Conservation (phyloP, 2,113 vertebrate species). For the Bombycilla garrulus region DNA sequence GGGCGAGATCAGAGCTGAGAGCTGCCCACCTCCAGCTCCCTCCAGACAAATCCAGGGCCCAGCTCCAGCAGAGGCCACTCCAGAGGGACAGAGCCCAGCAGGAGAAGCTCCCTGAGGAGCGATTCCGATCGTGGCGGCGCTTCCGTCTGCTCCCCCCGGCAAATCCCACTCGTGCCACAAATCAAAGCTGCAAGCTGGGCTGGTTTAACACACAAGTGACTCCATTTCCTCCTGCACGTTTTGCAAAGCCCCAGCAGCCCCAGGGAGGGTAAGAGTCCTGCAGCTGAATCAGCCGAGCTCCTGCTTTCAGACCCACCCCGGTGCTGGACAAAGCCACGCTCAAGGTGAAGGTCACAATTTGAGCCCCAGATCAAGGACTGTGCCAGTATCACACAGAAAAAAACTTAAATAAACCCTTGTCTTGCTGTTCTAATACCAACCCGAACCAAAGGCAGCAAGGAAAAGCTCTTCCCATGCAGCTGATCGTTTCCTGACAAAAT, state of each 20-base stretch:
- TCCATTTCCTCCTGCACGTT: not conserved
- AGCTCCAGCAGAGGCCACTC: not conserved
- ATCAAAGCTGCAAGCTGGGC: not conserved
- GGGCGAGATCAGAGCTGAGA: not conserved
- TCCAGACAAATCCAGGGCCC: not conserved
- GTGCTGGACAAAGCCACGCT: not conserved
- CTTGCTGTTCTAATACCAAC: not conserved
- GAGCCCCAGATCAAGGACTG: not conserved
- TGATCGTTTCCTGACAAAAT: not conserved
- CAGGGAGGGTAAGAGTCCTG: not conserved
- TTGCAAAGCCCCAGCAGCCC: not conserved
- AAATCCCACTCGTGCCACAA: constrained; percentile 18
- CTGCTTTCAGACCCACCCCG: accelerated
- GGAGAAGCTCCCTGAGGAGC: not conserved
- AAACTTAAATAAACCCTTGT: accelerated
- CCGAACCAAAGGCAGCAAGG: not conserved
- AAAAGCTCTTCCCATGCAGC: not conserved
- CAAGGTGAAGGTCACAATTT: not conserved
- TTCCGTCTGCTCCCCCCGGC: not conserved
- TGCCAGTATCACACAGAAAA: accelerated
- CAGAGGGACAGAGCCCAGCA: not conserved
- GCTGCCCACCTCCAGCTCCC: not conserved
- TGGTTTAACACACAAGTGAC: constrained; percentile 2
- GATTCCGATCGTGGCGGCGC: accelerated
- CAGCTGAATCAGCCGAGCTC: not conserved